Base-by-base conservation (phyloP, 2,797 vertebrate species). In the Vireo griseus region DNA sequence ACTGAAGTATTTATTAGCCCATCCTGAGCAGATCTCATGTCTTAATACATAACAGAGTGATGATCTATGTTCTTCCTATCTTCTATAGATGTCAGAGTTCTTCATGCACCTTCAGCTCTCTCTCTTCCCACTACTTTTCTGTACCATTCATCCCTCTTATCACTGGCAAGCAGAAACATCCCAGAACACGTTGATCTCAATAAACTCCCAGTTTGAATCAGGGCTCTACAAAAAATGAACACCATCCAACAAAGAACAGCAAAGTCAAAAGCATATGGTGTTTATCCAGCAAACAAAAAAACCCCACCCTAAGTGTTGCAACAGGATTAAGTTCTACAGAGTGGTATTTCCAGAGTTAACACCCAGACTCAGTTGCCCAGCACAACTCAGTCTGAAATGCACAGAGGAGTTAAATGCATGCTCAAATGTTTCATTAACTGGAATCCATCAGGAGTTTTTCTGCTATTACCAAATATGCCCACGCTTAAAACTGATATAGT, bases 111-210 rank as follows among this genome's bases (percentile, higher is more conserved):
- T 86, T 71, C 20, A n/a, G n/a, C 31, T 11, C 12, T 44, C 50
- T 74, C 42, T 40, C 44, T 76, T 74, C 28, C 40, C n/a, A 17
- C 26, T 26, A 37, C 29, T 86, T 42, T 29, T 42, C 51, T 45
- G 37, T 57, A 13, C 31, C 33, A 26, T 66, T 77, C n/a, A 51
- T 16, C 11, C 55, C 68, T 78, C 48, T 58, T 50, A 26, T 13
- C 50, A 28, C 31, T n/a, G 39, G 13, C 82, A 86, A 83, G 26
- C 25, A 84, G 33, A 61, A 77, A 44, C 58, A 54, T 40, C 28
- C 31, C 18, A 8, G 44, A 65, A 78, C 6, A 31, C 0, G 0
- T 0, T 33, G 33, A 72, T 39, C 57, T 77, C 68, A 74, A 5
- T 21, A 13, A 88, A 11, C n/a, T 63, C 40, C 31, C 68, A 55